phyloP scores from a whole-genome alignment of 2,797 vertebrate species.

The Gambelia wislizenii region DNA sequence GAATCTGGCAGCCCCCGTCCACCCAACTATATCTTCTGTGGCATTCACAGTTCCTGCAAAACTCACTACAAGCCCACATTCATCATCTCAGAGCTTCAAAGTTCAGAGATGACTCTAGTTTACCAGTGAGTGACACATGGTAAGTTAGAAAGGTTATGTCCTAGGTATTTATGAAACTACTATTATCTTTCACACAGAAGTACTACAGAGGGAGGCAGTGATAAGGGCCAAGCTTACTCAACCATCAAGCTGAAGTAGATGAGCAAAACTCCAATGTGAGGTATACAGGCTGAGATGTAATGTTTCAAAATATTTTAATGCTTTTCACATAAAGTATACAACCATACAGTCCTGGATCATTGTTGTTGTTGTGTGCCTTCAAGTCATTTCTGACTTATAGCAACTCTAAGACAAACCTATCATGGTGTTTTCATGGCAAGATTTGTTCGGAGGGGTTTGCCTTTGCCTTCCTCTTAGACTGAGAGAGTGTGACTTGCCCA shows the following conservation, averaged over 20 bases:
- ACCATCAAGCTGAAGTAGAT: background rate
- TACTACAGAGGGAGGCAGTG: rapidly evolving
- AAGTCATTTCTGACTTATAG: no score
- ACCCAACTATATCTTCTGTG: background rate
- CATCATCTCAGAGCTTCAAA: background rate
- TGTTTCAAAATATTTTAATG: background rate
- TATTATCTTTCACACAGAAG: background rate
- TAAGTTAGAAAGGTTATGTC: background rate
- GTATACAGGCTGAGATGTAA: no score
- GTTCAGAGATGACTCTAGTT: constrained; percentile 14
- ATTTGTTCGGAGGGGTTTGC: no score
- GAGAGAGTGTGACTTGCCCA: no score
- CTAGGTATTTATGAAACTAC: rapidly evolving
- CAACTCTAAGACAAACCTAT: no score
- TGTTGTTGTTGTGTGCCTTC: no score
- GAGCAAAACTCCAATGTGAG: background rate
- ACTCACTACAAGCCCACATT: background rate
- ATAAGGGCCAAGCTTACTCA: background rate
- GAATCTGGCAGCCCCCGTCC: background rate
- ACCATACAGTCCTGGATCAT: no score
- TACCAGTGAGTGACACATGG: background rate
- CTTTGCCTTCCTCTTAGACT: no score
- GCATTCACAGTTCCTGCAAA: background rate
- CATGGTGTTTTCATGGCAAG: no score
- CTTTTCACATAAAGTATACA: background rate